Percentiles rank a stretch among this genome's conserved stretches.
Conservation (phyloP, 2,888 invertebrate genomes). For the Cryptocheilus praepositus region DNA sequence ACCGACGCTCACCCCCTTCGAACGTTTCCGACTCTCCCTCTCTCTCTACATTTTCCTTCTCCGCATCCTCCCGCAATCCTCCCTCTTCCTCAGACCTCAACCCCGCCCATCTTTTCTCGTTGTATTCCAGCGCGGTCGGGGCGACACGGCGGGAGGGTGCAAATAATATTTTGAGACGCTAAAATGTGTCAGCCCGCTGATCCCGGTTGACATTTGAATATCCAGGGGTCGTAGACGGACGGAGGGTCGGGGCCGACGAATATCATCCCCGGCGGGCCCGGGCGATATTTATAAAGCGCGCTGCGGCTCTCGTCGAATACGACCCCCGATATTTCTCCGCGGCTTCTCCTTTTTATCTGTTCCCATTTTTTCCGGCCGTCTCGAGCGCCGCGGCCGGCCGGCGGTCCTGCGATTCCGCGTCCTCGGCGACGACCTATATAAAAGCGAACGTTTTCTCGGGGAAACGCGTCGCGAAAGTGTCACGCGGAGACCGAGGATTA, state of each 20-base stretch:
- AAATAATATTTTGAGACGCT: slow-evolving; percentile 74
- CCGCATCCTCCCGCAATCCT: slow-evolving; percentile 12
- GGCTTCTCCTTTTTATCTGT: not conserved
- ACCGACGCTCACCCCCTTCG: slow-evolving; percentile 14
- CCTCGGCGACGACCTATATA: no score
- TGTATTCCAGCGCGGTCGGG: slow-evolving; percentile 25
- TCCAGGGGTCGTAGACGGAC: slow-evolving; percentile 47
- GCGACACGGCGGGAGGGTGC: slow-evolving; percentile 48
- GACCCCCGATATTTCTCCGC: slow-evolving; percentile 48
- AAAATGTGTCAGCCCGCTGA: slow-evolving; percentile 74
- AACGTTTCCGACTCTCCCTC: slow-evolving; percentile 18
- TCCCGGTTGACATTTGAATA: slow-evolving; percentile 74
- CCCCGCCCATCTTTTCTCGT: slow-evolving; percentile 10
- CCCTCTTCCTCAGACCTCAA: not conserved
- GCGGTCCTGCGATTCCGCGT: no score
- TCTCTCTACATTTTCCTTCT: not conserved
- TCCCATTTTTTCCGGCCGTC: not conserved
- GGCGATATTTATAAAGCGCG: slow-evolving; percentile 65
- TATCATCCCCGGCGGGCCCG: slow-evolving; percentile 46
- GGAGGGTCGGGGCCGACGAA: slow-evolving; percentile 32
- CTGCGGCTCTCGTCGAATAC: slow-evolving; percentile 35
- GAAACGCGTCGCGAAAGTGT: no score
- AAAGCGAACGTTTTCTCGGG: no score
- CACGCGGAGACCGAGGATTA: no score
- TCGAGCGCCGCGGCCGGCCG: not conserved